These are phyloP conservation scores for Eretmochelys imbricata DNA, from an alignment of 2,113 vertebrate genomes.

Conservation along the genomic window DNA sequence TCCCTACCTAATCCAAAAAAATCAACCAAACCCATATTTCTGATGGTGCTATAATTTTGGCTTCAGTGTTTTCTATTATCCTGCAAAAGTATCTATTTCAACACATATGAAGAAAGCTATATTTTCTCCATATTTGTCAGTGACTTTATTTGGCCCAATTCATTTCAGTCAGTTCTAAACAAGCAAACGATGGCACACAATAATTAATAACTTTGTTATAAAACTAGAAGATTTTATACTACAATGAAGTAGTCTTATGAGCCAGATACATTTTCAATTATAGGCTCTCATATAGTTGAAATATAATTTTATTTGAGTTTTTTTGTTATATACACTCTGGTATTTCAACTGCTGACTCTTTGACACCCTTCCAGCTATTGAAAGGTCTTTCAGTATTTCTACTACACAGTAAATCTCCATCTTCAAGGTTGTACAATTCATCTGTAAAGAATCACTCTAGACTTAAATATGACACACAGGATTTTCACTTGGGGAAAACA, in stretches of 20 bases:
- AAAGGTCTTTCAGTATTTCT: neutral
- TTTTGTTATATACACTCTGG: neutral
- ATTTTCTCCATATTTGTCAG: neutral
- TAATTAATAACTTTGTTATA: neutral
- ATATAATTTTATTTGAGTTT: neutral
- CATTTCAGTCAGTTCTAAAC: neutral
- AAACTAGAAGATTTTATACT: neutral
- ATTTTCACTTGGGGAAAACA: neutral
- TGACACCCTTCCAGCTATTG: neutral
- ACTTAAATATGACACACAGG: neutral
- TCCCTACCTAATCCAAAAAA: slow-evolving; percentile 6
- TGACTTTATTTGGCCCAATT: neutral
- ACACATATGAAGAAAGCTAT: neutral
- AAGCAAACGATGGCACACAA: neutral
- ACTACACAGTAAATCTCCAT: neutral
- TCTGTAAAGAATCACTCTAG: neutral
- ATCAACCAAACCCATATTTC: neutral
- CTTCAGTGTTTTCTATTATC: neutral
- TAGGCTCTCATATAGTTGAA: neutral
- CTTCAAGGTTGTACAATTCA: neutral
- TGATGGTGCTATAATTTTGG: neutral
- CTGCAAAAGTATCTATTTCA: neutral
- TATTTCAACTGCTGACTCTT: neutral
- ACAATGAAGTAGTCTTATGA: neutral
- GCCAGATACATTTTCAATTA: neutral